These are phyloP conservation scores for Cephus spinipes DNA, from an alignment of 2,888 invertebrate species.

Conservation along the genomic window DNA sequence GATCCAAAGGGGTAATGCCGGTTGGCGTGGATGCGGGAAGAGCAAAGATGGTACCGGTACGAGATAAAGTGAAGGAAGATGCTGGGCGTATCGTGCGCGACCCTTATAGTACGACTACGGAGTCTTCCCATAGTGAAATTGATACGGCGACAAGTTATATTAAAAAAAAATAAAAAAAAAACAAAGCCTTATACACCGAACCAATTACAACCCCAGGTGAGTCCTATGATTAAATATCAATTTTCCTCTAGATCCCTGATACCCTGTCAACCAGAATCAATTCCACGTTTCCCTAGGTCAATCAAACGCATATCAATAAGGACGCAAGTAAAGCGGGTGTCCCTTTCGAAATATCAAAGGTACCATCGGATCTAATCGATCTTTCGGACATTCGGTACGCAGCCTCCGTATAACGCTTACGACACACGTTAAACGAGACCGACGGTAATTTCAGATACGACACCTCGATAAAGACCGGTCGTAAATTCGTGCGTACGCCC, in stretches of 20 bases:
- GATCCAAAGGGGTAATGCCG: conserved; percentile 27
- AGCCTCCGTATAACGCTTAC: neutral
- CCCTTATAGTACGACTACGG: neutral
- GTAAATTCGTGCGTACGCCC: neutral
- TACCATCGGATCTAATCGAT: neutral
- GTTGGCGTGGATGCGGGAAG: conserved; percentile 35
- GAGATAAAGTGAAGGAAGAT: conserved; percentile 30
- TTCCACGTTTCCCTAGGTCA: neutral
- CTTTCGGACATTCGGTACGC: neutral
- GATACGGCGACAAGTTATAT: neutral
- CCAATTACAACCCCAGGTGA: neutral
- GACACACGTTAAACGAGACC: neutral
- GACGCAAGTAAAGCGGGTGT: neutral
- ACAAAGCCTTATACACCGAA: neutral
- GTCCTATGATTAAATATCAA: no score
- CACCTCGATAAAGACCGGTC: neutral
- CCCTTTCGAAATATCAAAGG: neutral
- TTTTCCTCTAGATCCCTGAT: no score
- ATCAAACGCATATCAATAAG: neutral
- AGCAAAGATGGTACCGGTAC: conserved; percentile 42
- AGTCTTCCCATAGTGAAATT: neutral
- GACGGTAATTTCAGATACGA: neutral
- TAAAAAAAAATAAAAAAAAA: neutral
- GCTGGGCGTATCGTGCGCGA: neutral
- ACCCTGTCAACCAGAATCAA: no score